Percentiles rank a stretch among this genome's conserved stretches.
Evolutionary conservation across 2,113 vertebrate genomes (phyloP).

Genomic region (Cyanoliseus patagonus): DNA sequence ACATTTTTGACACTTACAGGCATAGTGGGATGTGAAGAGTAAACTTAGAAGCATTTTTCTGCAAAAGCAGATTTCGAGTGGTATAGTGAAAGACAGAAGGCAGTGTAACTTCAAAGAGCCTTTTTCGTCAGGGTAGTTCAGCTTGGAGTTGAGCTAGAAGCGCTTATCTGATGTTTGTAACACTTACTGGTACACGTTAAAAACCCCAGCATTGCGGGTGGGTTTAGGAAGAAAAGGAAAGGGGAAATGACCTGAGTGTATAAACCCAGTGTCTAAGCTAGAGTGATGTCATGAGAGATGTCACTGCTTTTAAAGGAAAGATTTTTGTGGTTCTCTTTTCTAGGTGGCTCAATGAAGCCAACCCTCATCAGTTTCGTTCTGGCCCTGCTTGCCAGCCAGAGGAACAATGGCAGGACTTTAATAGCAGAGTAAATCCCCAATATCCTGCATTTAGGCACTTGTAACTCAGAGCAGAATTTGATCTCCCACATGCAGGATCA

Average conservation of each 20-base stretch:
- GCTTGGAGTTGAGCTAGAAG: background rate
- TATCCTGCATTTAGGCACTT: background rate
- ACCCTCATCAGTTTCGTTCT: background rate
- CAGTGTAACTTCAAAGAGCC: background rate
- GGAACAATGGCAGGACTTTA: background rate
- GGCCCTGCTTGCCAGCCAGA: background rate
- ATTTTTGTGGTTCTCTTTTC: background rate
- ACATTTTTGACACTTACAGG: constrained; percentile 32
- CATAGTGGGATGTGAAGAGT: constrained; percentile 40
- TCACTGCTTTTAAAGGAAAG: background rate
- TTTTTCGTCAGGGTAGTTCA: background rate
- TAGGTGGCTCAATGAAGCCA: background rate
- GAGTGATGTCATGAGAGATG: background rate
- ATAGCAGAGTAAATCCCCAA: background rate
- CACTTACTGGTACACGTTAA: rapidly evolving
- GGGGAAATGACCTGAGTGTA: background rate
- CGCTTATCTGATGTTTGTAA: background rate
- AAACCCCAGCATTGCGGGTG: rapidly evolving
- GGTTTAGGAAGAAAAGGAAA: background rate
- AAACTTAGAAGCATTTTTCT: constrained; percentile 37
- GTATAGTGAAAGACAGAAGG: constrained; percentile 1
- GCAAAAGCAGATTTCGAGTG: background rate
- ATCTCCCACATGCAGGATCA: background rate
- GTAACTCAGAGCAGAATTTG: background rate
- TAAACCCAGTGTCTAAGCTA: background rate